Evolutionary conservation across 2,113 vertebrate species (phyloP).

Genomic region (Panthera tigris): DNA sequence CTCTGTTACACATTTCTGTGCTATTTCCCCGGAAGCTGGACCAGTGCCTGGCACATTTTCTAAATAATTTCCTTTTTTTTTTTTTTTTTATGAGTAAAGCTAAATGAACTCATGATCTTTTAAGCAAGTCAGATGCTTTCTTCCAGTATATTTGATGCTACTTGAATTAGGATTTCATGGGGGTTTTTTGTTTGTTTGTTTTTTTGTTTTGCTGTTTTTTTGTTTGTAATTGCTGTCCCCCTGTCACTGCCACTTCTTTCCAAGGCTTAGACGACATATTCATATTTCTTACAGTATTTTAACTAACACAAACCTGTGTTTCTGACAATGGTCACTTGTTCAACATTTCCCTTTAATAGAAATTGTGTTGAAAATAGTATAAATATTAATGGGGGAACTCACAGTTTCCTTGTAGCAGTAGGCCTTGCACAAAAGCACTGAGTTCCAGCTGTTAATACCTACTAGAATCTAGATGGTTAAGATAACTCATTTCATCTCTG

Average conservation of each 20-base stretch:
- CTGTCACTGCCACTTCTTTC: not conserved
- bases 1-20: not conserved
- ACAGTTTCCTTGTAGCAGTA: not conserved
- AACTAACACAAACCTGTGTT: not conserved
- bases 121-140: not conserved
- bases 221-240: not conserved
- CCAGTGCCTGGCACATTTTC: not conserved
- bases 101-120: not conserved
- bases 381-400: not conserved
- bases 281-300: constrained; percentile 2
- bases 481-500: not conserved
- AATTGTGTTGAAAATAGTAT: not conserved
- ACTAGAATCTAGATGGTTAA: not conserved
- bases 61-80: not conserved
- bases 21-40: not conserved
- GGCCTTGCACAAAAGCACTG: not conserved
- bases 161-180: not conserved
- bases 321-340: not conserved
- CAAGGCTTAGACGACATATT: not conserved
- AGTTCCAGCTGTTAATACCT: not conserved
- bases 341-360: not conserved
- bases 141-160: not conserved
- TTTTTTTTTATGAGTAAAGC: not conserved
- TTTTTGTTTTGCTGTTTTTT: too few relatives aligned
- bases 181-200: not conserved